Evolutionary conservation across 2,797 vertebrate genomes (phyloP), one percentile per base, ranked within the genome.

Genomic region (Sebastes aleutianus): DNA sequence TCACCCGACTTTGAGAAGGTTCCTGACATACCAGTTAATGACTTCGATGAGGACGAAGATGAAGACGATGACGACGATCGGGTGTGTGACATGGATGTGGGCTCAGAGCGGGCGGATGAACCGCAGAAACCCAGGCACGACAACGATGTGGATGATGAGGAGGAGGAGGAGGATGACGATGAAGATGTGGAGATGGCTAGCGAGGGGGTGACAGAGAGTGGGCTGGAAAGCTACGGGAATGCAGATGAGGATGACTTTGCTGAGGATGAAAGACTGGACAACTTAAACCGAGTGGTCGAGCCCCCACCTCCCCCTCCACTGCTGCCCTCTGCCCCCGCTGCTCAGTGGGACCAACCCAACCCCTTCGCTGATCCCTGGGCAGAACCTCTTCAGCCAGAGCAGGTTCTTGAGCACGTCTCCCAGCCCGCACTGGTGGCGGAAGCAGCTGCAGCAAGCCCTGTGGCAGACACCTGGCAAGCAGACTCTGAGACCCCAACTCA

Each of bases 111-210:
- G 13, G 86, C 89, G 0, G 95, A 96, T 10, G 94, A 95, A 34
- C 91, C 82, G 0, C 88, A 74, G 26, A 87, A 90, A 68, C 87
- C 43, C 1, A 86, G 94, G 14, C 91, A 92, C 13, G 94, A 95
- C 85, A 95, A 94, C 1, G 90, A 94, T 8, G 83, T 85, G 14
- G 90, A 93, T 8, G 90, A 57, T 8, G 53, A 47, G 1, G 64
- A 93, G 0, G 94, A 93, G 0, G 92, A 95, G 13, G 95, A 95
- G 0, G 96, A 96, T 4, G 95, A 96, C 1, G 63, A 96, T 4
- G 95, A 96, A 34, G 95, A 96, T 34, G 94, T 96, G 43, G 95
- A 96, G 69, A 96, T 96, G 93, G 95, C 95, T 1, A 96, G 95
- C 56, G 95, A 96, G 80, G 94, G 93, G 0, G 91, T 96, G 65